Percentiles rank a stretch among this genome's conserved stretches.
These are phyloP conservation scores for Masnerella sp. DNA, from an alignment of 2,888 invertebrate genomes.

Conservation along the genomic window DNA sequence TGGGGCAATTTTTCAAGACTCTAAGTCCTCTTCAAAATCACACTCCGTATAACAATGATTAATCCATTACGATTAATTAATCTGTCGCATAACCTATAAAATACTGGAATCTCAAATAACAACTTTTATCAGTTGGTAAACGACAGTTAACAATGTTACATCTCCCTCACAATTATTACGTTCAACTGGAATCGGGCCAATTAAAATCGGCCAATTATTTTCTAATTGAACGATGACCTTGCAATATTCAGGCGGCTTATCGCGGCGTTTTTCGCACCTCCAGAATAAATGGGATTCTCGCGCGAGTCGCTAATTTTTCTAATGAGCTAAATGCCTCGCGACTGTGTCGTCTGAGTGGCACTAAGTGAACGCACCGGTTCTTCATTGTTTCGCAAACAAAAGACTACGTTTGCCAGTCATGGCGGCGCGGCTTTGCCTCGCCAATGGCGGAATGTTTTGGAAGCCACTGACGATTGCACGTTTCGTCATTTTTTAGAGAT, in stretches of 20 bases:
- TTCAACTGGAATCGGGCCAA: conserved; percentile 13
- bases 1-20: conserved; percentile 48
- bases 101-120: conserved; percentile 21
- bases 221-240: conserved; percentile 42
- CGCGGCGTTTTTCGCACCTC: conserved; percentile 49
- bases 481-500: no score
- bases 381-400: conserved; percentile 78
- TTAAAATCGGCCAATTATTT: conserved; percentile 24
- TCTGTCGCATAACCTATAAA: conserved; percentile 20
- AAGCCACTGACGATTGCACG: conserved; percentile 68
- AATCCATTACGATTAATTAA: no score
- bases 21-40: conserved; percentile 40
- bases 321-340: conserved; percentile 73
- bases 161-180: conserved; percentile 1
- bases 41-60: conserved; percentile 45
- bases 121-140: conserved; percentile 17
- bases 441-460: conserved; percentile 73
- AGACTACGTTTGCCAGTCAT: conserved; percentile 76
- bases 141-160: conserved; percentile 15
- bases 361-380: conserved; percentile 72
- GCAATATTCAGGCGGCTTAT: conserved; percentile 25
- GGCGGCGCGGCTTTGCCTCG: conserved; percentile 75
- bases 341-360: conserved; percentile 72
- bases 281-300: conserved; percentile 35
- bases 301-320: conserved; percentile 72